These are phyloP conservation scores for Morelia viridis DNA, from an alignment of 2,797 vertebrate genomes.

Conservation along the genomic window DNA sequence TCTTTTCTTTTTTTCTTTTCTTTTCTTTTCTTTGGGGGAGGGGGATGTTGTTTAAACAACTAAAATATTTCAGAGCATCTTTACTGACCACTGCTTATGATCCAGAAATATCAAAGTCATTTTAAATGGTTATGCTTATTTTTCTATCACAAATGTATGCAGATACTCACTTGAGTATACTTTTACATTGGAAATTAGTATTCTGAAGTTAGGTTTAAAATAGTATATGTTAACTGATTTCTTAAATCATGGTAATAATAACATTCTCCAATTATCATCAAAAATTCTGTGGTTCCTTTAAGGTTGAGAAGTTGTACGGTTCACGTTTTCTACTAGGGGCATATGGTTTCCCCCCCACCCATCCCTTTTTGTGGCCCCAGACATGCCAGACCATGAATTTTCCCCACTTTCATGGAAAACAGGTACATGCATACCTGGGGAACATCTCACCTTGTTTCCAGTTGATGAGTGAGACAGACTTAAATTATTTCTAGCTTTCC, in stretches of 20 bases:
- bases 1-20: neutral
- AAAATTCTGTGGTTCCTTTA: neutral
- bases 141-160: neutral
- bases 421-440: neutral
- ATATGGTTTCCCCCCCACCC: neutral
- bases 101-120: neutral
- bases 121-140: neutral
- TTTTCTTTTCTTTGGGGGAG: neutral
- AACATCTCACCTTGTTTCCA: neutral
- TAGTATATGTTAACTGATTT: neutral
- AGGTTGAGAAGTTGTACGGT: neutral
- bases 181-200: neutral
- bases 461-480: neutral
- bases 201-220: neutral
- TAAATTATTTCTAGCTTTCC: neutral
- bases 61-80: neutral
- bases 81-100: neutral
- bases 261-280: neutral
- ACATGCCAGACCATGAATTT: neutral
- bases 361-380: neutral
- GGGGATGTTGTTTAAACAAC: neutral
- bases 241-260: neutral
- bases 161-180: neutral
- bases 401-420: neutral
- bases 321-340: neutral